Conservation (phyloP, 2,888 invertebrate species). For the Glyphotaelius pellucidus region DNA sequence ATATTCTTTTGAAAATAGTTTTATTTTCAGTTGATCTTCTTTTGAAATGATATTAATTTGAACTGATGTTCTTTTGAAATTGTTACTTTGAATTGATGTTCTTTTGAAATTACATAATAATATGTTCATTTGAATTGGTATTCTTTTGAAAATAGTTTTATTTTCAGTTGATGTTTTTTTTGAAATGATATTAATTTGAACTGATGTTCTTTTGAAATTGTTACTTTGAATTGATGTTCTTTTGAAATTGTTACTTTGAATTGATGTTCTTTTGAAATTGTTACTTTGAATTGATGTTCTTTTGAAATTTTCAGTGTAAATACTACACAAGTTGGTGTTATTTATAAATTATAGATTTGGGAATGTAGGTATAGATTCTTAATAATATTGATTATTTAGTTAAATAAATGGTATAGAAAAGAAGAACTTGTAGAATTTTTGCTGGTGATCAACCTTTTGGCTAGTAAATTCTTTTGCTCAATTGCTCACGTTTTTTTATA, state of each 20-base stretch:
- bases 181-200: neutral
- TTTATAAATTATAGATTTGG: neutral
- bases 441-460: constrained; percentile 11
- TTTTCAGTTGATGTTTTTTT: neutral
- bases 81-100: neutral
- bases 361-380: neutral
- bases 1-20: no score
- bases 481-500: constrained; percentile 13
- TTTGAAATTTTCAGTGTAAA: neutral
- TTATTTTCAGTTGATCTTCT: neutral
- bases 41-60: neutral
- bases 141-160: neutral
- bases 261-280: no score
- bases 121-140: no score
- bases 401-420: neutral
- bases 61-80: neutral
- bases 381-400: neutral
- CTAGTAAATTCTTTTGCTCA: constrained; percentile 40
- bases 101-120: no score
- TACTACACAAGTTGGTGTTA: neutral
- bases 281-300: neutral
- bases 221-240: neutral
- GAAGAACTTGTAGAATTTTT: neutral
- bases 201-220: neutral
- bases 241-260: no score